phyloP scores from a whole-genome alignment of 2,888 invertebrate species.

The Globia sparganii region DNA sequence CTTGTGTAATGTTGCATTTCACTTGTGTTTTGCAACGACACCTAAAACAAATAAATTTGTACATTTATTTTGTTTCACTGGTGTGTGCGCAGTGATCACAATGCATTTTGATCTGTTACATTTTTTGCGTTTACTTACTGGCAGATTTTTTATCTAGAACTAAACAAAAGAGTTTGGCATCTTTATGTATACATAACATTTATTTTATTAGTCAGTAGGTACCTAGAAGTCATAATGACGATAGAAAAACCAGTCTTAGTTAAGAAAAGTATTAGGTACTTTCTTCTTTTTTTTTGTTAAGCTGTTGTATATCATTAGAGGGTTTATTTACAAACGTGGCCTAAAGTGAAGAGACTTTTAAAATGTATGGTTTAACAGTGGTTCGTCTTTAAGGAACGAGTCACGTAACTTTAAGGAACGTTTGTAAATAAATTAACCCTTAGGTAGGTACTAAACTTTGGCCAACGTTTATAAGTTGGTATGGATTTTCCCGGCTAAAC shows the following conservation, averaged over 20 bases:
- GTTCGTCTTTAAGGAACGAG: not conserved
- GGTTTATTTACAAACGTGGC: too few species aligned
- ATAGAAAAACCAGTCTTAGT: not conserved
- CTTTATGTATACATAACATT: not conserved
- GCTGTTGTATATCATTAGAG: not conserved
- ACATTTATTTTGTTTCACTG: not conserved
- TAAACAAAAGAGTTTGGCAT: not conserved
- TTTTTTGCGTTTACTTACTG: not conserved
- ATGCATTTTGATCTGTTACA: not conserved
- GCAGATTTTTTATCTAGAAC: not conserved
- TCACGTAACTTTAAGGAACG: not conserved
- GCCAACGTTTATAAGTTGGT: not conserved
- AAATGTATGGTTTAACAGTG: not conserved
- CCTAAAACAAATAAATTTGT: too few species aligned
- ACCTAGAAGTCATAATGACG: not conserved
- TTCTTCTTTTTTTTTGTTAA: too few species aligned
- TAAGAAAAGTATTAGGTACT: too few species aligned
- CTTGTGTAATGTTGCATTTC: slow-evolving; percentile 26
- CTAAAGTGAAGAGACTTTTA: not conserved
- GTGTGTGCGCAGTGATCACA: not conserved
- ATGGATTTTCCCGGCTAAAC: not conserved
- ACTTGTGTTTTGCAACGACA: slow-evolving; percentile 65
- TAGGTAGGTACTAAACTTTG: too few species aligned
- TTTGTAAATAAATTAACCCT: not conserved
- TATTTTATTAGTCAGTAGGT: not conserved